A percentile compares a stretch with the other conserved stretches of the same genome.
Conservation (phyloP, 2,797 vertebrate genomes). For the Pterois miles region DNA sequence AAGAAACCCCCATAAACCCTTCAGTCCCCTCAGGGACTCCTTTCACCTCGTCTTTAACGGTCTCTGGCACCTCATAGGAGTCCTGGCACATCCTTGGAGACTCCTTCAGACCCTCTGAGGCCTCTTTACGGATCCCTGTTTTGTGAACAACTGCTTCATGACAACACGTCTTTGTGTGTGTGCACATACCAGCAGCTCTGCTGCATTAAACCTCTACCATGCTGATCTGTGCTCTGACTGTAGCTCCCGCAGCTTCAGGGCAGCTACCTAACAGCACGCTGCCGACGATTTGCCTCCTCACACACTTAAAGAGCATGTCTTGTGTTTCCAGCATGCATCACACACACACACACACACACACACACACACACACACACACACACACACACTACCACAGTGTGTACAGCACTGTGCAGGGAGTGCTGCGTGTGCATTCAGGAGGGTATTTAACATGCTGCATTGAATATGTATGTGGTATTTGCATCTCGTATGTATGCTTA, state of each 20-base stretch:
- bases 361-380: background rate
- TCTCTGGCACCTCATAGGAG: background rate
- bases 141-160: background rate
- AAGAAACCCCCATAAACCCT: background rate
- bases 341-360: no score
- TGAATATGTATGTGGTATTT: constrained; percentile 42
- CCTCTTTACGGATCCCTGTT: background rate
- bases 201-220: constrained; percentile 3
- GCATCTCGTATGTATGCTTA: background rate
- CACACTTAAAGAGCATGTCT: background rate
- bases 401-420: background rate
- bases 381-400: background rate
- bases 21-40: background rate
- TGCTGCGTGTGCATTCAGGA: constrained; percentile 14
- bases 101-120: background rate
- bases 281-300: background rate
- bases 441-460: background rate
- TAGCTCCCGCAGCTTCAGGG: constrained; percentile 20
- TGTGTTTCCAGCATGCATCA: background rate
- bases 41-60: background rate
- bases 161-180: background rate
- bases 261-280: constrained; percentile 2
- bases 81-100: background rate
- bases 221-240: constrained; percentile 31
- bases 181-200: background rate